A percentile compares a stretch with the other conserved stretches of the same genome.
These are phyloP conservation scores for Nemotelus nigrinus DNA, from an alignment of 2,888 invertebrate species.

Conservation along the genomic window DNA sequence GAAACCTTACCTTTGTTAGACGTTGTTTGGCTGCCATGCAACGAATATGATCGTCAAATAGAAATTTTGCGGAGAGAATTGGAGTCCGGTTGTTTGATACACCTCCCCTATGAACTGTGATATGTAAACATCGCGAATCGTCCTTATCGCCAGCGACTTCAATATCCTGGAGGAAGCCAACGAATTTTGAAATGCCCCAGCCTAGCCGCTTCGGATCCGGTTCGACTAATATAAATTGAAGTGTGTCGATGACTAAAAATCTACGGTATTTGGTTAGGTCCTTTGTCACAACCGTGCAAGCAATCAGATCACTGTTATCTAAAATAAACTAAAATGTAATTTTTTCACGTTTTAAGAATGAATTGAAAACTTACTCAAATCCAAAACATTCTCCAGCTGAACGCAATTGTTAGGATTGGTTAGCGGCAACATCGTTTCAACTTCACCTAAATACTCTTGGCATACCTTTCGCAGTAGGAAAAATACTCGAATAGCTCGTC, in stretches of 20 bases:
- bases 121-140: slow-evolving; percentile 93
- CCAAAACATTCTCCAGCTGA: slow-evolving; percentile 92
- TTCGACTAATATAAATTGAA: slow-evolving; percentile 96
- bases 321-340: slow-evolving; percentile 59
- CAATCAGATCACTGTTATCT: slow-evolving; percentile 98
- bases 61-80: slow-evolving; percentile 88
- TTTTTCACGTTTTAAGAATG: not conserved
- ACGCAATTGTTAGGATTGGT: slow-evolving; percentile 89
- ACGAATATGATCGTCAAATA: slow-evolving; percentile 98
- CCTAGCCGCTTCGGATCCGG: slow-evolving; percentile 94
- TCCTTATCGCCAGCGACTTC: slow-evolving; percentile 96
- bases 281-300: slow-evolving; percentile 91
- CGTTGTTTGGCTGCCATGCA: slow-evolving; percentile 99
- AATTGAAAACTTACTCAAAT: slow-evolving; percentile 80
- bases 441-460: slow-evolving; percentile 80
- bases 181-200: slow-evolving; percentile 97
- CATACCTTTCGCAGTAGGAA: slow-evolving; percentile 86
- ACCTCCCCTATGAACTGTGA: slow-evolving; percentile 87
- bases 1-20: slow-evolving; percentile 73
- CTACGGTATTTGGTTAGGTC: slow-evolving; percentile 89
- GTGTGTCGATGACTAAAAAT: slow-evolving; percentile 95
- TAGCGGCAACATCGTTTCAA: slow-evolving; percentile 88
- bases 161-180: slow-evolving; percentile 94
- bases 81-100: slow-evolving; percentile 77
- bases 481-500: slow-evolving; percentile 91